Conservation (phyloP, 2,113 vertebrate genomes). For the Turnix velox region DNA sequence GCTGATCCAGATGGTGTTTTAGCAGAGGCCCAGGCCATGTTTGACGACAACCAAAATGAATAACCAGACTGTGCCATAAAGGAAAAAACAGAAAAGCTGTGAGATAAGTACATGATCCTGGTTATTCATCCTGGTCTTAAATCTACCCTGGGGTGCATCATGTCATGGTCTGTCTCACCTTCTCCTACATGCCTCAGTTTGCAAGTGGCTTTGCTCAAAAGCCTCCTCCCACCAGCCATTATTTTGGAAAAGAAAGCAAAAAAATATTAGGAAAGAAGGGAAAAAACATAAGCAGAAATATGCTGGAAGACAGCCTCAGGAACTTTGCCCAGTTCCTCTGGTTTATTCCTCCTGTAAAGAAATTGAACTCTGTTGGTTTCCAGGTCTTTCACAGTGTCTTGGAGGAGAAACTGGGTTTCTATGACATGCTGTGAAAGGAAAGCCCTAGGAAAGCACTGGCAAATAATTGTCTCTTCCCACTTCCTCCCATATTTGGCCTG, state of each 20-base stretch:
- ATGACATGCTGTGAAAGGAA: not conserved
- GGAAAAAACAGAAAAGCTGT: not conserved
- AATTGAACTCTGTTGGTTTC: not conserved
- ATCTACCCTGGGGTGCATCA: rapidly evolving
- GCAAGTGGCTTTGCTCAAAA: not conserved
- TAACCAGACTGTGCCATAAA: not conserved
- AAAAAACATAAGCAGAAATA: not conserved
- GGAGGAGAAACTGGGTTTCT: not conserved
- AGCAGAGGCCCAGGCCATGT: slow-evolving; percentile 51
- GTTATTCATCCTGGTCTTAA: not conserved
- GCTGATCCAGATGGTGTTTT: slow-evolving; percentile 75
- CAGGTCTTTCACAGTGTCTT: not conserved
- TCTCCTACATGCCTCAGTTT: not conserved
- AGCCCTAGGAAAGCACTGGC: not conserved
- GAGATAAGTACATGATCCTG: not conserved
- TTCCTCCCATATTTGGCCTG: not conserved
- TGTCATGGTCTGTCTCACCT: not conserved
- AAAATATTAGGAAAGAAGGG: not conserved
- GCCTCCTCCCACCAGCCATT: not conserved
- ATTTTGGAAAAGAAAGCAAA: not conserved
- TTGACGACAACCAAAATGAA: slow-evolving; percentile 19
- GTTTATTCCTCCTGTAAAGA: not conserved
- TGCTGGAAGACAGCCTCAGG: rapidly evolving
- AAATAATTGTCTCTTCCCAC: not conserved
- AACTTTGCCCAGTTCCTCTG: not conserved